Evolutionary conservation across 1,140 invertebrate genomes (phyloP), one percentile per base, ranked within the genome.

Genomic region (Grapholita molesta): DNA sequence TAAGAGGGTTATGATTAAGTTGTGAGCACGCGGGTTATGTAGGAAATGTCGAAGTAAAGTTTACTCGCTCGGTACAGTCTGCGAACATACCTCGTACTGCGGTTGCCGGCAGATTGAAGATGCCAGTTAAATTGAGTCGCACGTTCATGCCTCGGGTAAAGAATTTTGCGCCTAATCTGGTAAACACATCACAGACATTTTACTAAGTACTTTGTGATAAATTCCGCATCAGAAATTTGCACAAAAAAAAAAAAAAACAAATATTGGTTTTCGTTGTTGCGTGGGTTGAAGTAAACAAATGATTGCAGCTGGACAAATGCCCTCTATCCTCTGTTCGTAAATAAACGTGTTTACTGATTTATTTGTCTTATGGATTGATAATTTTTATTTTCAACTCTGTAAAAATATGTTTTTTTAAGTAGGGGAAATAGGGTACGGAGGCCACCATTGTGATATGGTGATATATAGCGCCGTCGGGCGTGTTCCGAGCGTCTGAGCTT

Each of bases 51-150:
- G 24, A 57, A 57, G 53, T 55, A 57, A 30, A 61, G 55, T 61
- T 61, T 61, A 15, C 25, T 61, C 55, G 55, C 25, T 61, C 55
- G 12, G 24, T 28, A 28, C 28, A 61, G 25, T 30, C 55, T 24
- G n/a, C 24, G 55, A n/a, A 61, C 24, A 61, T 15, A 55, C 53
- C 4, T 24, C 55, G 55, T 15, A 55, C 53, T 12, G 55, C 55
- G 55, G 23, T 9, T 61, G 55, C 24, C 25, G 25, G 25, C 55
- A 61, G 55, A 61, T 61, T 61, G 55, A 61, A 61, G 55, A 61
- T 61, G 25, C 55, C 55, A 61, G 55, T 61, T 61, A 61, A 61
- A 61, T 61, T 61, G 55, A 61, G 55, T 61, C 25, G 55, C 24
- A 30, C n/a, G 55, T 28, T 30, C 25, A 61, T 61, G 28, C 55